Base-by-base conservation (phyloP, 2,888 invertebrate species). In the Leptothorax acervorum region DNA sequence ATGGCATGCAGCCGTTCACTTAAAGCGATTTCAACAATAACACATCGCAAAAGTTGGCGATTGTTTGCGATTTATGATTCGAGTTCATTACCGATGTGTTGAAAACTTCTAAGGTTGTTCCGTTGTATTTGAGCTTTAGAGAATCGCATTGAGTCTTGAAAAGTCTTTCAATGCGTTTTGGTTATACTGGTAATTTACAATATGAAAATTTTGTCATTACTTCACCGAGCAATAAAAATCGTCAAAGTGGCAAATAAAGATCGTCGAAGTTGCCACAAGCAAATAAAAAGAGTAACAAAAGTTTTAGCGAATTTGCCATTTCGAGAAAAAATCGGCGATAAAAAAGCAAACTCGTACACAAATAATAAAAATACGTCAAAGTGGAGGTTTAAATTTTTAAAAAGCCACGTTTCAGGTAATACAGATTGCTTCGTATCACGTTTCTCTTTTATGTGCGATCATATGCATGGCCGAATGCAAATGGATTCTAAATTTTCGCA, bases 21-120 rank as follows among this genome's bases (percentile, higher is more conserved):
- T 81, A 74, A 79, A 79, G n/a, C 48, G 60, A 60, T n/a, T 78
- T 57, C 23, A 39, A 74, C 39, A 73, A 73, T 73, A 39, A 39
- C 18, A 63, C 23, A 74, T 35, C 76, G 63, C n/a, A 62, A 45
- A 55, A 74, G 78, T 82, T 53, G 63, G 8, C 63, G 45, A 55
- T 82, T 55, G 78, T 82, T 78, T 23, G 62, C 42, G 42, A 82
- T 82, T 48, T 82, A 48, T 23, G 51, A 82, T 78, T 78, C 42
- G 39, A 76, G 51, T 76, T 78, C 63, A 63, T 39, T 35, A 35
- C 15, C 79, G 45, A 53, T 28, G 74, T 18, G 48, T 81, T 74
- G 74, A 63, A 78, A 82, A 65, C 63, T 65, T 55, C n/a, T 62
- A 18, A 63, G 11, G n/a, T 82, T 60, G 42, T 18, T 51, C 42